phyloP scores from a whole-genome alignment of 2,797 vertebrate genomes.

The Hylomyscus alleni region DNA sequence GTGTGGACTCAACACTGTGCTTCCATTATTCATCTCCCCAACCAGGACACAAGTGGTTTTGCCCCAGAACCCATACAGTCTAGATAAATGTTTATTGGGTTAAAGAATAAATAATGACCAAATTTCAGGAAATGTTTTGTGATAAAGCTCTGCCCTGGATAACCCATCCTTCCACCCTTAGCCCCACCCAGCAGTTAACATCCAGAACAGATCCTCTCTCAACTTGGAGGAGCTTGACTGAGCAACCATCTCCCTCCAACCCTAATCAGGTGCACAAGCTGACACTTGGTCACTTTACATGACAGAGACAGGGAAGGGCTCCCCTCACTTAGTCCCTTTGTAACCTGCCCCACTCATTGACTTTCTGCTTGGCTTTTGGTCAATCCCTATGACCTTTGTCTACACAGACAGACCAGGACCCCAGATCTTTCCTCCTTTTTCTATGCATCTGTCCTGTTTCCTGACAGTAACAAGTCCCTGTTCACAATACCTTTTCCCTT shows the following conservation, averaged over 20 bases:
- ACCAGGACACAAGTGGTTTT: neutral
- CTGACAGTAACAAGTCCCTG: neutral
- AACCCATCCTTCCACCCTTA: neutral
- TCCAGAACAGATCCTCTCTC: neutral
- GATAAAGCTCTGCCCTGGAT: neutral
- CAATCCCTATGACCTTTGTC: neutral
- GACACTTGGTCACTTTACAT: neutral
- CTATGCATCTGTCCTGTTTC: neutral
- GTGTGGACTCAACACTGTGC: neutral
- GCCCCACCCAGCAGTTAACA: neutral
- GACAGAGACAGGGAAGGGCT: neutral
- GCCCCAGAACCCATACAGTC: neutral
- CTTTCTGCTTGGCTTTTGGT: neutral
- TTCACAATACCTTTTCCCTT: neutral
- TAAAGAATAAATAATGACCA: slow-evolving; percentile 48
- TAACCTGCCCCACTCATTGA: neutral
- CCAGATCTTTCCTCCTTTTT: neutral
- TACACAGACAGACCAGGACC: neutral
- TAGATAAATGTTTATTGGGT: neutral
- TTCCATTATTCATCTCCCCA: neutral
- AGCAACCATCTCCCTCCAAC: neutral
- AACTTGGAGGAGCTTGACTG: neutral
- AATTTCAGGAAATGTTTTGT: neutral
- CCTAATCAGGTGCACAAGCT: neutral
- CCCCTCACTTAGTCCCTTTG: neutral